Evolutionary conservation across 2,888 invertebrate genomes (phyloP), one percentile per base, ranked within the genome.

Genomic region (Matsumyia berberina): DNA sequence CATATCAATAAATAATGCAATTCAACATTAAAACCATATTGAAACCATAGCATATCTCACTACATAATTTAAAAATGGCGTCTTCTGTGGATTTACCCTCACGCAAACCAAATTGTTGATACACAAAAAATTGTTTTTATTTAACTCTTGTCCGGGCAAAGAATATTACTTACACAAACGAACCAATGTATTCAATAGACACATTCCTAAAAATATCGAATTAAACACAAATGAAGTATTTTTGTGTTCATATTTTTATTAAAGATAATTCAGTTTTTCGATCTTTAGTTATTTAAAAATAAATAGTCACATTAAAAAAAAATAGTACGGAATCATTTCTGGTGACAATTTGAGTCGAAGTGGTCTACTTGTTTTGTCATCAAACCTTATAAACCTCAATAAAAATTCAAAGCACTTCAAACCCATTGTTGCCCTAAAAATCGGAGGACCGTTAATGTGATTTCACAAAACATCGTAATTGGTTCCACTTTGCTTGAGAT

Each of bases 121-220:
- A n/a, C n/a, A n/a, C n/a, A n/a, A n/a, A n/a, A n/a, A n/a, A n/a
- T n/a, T n/a, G n/a, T n/a, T n/a, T n/a, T n/a, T n/a, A n/a, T n/a
- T 33, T 33, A 33, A 24, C 46, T n/a, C 37, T 37, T 37, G 37
- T 37, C 37, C 37, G n/a, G 37, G 37, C 37, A 37, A 37, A 37
- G 37, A 37, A 37, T 37, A 37, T 37, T 11, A n/a, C 37, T 37
- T 37, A 37, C 37, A 37, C 37, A 33, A 37, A 37, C 37, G 37
- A n/a, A 37, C n/a, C 37, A n/a, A 37, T 37, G 37, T 37, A n/a
- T 37, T n/a, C 37, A 11, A 37, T 37, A n/a, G 11, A 37, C 37
- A 37, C 37, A 37, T 37, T 37, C 2, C 37, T 37, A n/a, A 37
- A 37, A 37, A 37, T 37, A 4, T 37, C 6, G n/a, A 37, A 37